Base-by-base conservation (phyloP, 2,797 vertebrate genomes). In the Oreonectes daqikongensis region DNA sequence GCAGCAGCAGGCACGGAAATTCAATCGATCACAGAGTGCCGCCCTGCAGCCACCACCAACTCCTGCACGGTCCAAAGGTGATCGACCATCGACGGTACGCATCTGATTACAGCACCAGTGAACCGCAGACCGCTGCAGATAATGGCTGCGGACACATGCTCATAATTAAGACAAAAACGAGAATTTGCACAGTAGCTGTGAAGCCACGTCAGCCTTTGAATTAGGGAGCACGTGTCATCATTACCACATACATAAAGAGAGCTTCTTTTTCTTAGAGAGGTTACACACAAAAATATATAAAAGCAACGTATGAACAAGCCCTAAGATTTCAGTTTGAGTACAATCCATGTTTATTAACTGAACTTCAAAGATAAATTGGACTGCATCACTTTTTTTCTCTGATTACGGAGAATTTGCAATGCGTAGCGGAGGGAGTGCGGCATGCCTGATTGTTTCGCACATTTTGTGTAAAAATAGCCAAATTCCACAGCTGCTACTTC, bases 401-500 rank as follows among this genome's bases (percentile, higher is more conserved):
- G 35, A 66, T 67, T 75, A n/a, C 32, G 11, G 24, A 32, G n/a
- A 18, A 26, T 69, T 28, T 15, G 42, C 35, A 42, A 65, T 72
- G 44, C 9, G 2, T 7, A 22, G 12, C 2, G 18, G 48, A 28
- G 26, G 8, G n/a, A 38, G 4, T 35, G 9, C 20, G 15, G 35
- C 20, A 0, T 67, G 53, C 53, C 7, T 20, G 69, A 66, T 63
- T 69, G 46, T 67, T 77, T 77, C 73, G 50, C 79, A 67, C 48
- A 55, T 69, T 68, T 75, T 26, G 64, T 26, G 53, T 79, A 77
- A 81, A 84, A 79, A 79, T 79, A 81, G 80, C 76, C 61, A 75
- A 79, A 81, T 78, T 81, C 80, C 77, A 55, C 80, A 79, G 80
- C 82, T 82, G 81, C 79, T 78, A 71, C 68, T 77, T 78, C 40